phyloP scores from a whole-genome alignment of 2,113 vertebrate species.

The Limnothrissa miodon region DNA sequence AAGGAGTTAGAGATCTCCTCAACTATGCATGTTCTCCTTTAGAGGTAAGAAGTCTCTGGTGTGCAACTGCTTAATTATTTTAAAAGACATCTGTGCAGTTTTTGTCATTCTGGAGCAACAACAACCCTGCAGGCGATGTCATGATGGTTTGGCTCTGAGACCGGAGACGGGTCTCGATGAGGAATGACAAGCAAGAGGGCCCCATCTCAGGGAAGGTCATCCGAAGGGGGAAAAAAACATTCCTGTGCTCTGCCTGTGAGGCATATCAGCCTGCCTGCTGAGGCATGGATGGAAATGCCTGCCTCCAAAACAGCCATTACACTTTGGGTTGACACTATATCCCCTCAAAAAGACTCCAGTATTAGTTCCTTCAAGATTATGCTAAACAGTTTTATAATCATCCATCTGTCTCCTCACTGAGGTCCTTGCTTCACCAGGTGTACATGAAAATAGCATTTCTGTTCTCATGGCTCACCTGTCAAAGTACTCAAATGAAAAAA shows the following conservation, averaged over 20 bases:
- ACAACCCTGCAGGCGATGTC: constrained; percentile 43
- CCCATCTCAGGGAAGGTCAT: constrained; percentile 40
- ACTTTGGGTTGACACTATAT: not conserved
- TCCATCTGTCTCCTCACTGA: not conserved
- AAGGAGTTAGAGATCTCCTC: not conserved
- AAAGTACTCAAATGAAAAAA: not conserved
- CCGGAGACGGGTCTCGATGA: constrained; percentile 38
- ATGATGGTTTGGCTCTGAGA: constrained; percentile 51
- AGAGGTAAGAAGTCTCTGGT: not conserved
- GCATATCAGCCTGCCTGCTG: not conserved
- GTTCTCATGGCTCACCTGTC: not conserved
- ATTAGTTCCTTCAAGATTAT: not conserved
- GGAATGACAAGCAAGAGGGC: constrained; percentile 43
- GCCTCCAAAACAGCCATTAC: not conserved
- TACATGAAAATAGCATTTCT: not conserved
- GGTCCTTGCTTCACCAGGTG: not conserved
- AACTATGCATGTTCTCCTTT: not conserved
- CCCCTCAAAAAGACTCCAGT: not conserved
- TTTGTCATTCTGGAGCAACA: constrained; percentile 49
- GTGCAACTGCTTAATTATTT: constrained; percentile 41
- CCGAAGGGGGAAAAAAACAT: not conserved
- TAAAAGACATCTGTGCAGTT: constrained; percentile 34
- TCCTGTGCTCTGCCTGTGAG: not conserved
- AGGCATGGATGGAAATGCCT: not conserved
- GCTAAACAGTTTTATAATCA: not conserved